These are phyloP conservation scores for Coboldia fuscipes DNA, from an alignment of 1,140 invertebrate genomes.

Conservation along the genomic window DNA sequence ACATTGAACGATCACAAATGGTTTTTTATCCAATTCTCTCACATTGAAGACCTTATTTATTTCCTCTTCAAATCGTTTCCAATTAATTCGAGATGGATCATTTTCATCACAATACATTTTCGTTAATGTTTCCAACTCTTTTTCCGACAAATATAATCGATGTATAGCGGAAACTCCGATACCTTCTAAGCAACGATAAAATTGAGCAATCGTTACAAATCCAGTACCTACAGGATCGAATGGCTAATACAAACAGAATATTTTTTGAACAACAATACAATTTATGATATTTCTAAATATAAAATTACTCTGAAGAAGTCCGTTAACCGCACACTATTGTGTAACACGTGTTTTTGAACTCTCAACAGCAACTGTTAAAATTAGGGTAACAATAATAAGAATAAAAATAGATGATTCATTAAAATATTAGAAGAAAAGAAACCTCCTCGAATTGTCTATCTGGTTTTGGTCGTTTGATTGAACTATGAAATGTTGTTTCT, in stretches of 20 bases:
- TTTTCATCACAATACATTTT: conserved; percentile 38
- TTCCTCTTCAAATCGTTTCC: conserved; percentile 48
- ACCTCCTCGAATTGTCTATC: conserved; percentile 18
- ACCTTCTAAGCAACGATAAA: conserved; percentile 34
- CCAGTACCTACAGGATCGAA: conserved; percentile 38
- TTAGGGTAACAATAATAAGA: neutral
- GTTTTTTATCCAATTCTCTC: conserved; percentile 40
- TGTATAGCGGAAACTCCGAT: conserved; percentile 32
- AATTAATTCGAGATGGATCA: conserved; percentile 34
- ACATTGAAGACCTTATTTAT: conserved; percentile 32
- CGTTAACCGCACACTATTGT: conserved; percentile 31
- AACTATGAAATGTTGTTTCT: conserved; percentile 31
- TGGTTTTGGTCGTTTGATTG: conserved; percentile 20
- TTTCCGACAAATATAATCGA: conserved; percentile 25
- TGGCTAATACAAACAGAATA: conserved; percentile 20
- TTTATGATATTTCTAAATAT: neutral
- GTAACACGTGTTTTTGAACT: conserved; percentile 33
- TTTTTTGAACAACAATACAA: neutral
- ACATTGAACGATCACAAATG: conserved; percentile 19
- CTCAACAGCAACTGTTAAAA: conserved; percentile 6
- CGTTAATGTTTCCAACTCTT: conserved; percentile 31
- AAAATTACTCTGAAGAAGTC: conserved; percentile 29
- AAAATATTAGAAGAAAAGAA: conserved; percentile 16
- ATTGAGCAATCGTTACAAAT: conserved; percentile 36
- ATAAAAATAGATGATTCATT: neutral